Evolutionary conservation across 2,797 vertebrate genomes (phyloP), one percentile per base, ranked within the genome.

Genomic region (Danio kyathit): DNA sequence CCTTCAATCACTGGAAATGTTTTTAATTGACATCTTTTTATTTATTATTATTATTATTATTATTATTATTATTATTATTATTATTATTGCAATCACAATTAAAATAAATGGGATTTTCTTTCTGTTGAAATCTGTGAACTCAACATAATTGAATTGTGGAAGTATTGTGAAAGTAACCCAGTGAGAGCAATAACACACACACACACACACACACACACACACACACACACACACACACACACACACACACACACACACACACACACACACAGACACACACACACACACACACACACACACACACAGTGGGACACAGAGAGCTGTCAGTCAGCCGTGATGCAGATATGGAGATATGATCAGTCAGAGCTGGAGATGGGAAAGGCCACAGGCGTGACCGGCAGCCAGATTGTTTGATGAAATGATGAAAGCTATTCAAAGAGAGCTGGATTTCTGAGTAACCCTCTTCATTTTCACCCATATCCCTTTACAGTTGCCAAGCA

Each of bases 321-420:
- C 78, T 73, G 69, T 80, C 78, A 80, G 57, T 72, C 78, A 73
- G 38, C 67, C 19, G 59, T 73, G 48, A 80, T 73, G 59, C 69
- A 64, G 78, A 80, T 76, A 65, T 73, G 78, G 67, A 72, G 78
- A 80, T 72, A 54, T 80, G 48, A 79, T 72, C 78, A 64, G 59
- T 65, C 78, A 56, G 16, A 44, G 59, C 46, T 65, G 60, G 69
- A 79, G 75, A 92, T 90, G 88, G 90, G 91, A 93, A 94, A 94
- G 89, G 88, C 89, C 90, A 89, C 89, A 89, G 87, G 90, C 89
- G 79, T 90, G 93, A 94, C 92, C 92, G 90, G 90, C 90, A 91
- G 91, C 88, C 88, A 93, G 92, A 94, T 91, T 90, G 92, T 92
- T 88, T 90, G 89, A 91, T 91, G 86, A 91, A 92, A 92, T 92